Base-by-base conservation (phyloP, 2,888 invertebrate species). In the Chrysopilus asiliformis region DNA sequence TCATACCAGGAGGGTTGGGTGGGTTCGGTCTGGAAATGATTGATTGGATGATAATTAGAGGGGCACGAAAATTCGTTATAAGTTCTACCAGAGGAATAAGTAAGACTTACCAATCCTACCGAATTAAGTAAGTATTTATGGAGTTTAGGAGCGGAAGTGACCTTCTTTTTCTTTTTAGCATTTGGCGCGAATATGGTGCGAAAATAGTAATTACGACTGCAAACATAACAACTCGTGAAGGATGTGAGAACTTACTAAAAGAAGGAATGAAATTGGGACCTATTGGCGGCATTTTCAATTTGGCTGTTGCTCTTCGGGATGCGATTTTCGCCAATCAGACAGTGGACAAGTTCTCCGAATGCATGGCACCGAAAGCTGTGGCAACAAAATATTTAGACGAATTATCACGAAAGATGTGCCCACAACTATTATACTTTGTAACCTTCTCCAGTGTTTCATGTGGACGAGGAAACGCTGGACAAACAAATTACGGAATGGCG, bases 361-460 rank as follows among this genome's bases (percentile, higher is more conserved):
- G 81, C 0, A 73, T 74, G 42, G 72, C 64, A 2, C 85, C 90
- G 0, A 93, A 93, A 60, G 84, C 86, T 1, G 48, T 66, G n/a
- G 87, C 84, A 2, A 89, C 90, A 0, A 60, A 72, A 49, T 67
- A 82, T 53, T 65, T 93, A 45, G 91, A 94, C 55, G 64, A 68
- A 39, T 54, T 72, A 3, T 72, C 75, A 0, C 66, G 82, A 30
- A 58, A 60, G 26, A 43, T 69, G 36, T 79, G 78, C 41, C 69
- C 69, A 0, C 27, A 64, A 2, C 49, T 72, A 27, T 70, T 75
- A 51, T 72, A 81, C 64, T 93, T 93, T 58, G 89, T 93, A 1
- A 76, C 84, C 15, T 93, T 91, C 65, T 91, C 91, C 0, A 90
- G 90, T 12, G 84, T 90, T 5, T 80, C 84, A 0, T 89, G 90